Evolutionary conservation across 2,113 vertebrate genomes (phyloP).

Genomic region (Brachionichthys hirsutus): DNA sequence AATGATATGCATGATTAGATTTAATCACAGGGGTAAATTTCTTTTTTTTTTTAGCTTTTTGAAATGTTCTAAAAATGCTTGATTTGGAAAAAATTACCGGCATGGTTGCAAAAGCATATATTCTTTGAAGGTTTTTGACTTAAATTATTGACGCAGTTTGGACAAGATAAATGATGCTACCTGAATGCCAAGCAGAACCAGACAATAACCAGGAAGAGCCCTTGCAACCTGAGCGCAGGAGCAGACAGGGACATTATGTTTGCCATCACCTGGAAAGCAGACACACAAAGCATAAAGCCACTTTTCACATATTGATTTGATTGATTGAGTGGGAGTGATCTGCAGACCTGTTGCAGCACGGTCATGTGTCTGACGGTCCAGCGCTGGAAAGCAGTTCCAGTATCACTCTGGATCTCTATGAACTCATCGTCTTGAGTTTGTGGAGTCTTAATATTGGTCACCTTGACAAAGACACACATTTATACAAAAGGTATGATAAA

Average conservation of each 20-base stretch:
- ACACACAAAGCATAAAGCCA: too few relatives aligned
- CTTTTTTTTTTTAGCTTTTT: neutral
- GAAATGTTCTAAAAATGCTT: neutral
- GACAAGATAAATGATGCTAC: constrained; percentile 57
- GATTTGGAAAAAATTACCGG: neutral
- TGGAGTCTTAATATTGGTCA: constrained; percentile 92
- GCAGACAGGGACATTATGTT: constrained; percentile 87
- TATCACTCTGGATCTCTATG: constrained; percentile 98
- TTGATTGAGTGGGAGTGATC: neutral
- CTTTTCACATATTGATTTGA: too few relatives aligned
- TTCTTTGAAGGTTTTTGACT: too few relatives aligned
- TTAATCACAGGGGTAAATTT: neutral
- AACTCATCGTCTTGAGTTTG: constrained; percentile 93
- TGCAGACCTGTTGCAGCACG: constrained; percentile 87
- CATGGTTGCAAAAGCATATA: neutral
- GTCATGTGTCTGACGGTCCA: constrained; percentile 90
- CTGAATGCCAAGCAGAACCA: constrained; percentile 98
- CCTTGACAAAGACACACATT: constrained; percentile 68
- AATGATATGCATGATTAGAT: neutral
- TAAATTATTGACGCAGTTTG: too few relatives aligned
- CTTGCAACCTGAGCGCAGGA: constrained; percentile 88
- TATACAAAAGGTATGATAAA: neutral
- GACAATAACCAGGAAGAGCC: constrained; percentile 90
- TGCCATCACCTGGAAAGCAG: constrained; percentile 84
- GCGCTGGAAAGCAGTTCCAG: constrained; percentile 94